phyloP scores from a whole-genome alignment of 2,113 vertebrate genomes.

The Anguilla rostrata region DNA sequence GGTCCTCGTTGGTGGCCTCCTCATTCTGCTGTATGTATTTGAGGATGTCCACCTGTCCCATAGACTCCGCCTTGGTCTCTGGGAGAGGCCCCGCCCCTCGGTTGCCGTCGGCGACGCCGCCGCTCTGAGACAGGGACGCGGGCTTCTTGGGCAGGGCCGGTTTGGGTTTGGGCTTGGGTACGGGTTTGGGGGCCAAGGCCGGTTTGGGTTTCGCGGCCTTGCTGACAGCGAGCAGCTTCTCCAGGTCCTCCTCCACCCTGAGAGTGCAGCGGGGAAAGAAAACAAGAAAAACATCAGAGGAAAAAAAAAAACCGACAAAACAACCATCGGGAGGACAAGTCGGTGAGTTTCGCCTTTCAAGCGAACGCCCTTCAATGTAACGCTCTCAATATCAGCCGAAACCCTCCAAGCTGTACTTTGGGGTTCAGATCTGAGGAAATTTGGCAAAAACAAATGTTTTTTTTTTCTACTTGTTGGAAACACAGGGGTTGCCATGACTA shows the following conservation, averaged over 20 bases:
- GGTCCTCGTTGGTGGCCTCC: slow-evolving; percentile 46
- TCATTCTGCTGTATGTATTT: slow-evolving; percentile 82
- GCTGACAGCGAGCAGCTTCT: slow-evolving; percentile 71
- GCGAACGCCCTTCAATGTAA: too few species aligned
- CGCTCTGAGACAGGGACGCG: slow-evolving; percentile 23
- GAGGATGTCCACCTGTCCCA: slow-evolving; percentile 80
- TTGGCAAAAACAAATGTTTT: neutral
- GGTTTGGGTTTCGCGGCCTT: slow-evolving; percentile 43
- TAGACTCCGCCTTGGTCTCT: slow-evolving; percentile 60
- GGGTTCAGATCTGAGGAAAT: neutral
- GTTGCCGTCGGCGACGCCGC: neutral
- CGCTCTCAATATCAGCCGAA: neutral
- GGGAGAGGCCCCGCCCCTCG: neutral
- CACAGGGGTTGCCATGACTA: slow-evolving; percentile 1
- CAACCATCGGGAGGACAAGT: neutral
- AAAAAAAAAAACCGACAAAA: neutral
- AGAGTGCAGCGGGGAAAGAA: neutral
- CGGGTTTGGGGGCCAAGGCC: slow-evolving; percentile 38
- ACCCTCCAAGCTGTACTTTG: neutral
- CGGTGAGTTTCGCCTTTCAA: neutral
- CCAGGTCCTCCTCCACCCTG: slow-evolving; percentile 81
- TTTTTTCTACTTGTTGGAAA: neutral
- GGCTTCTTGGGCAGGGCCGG: slow-evolving; percentile 65
- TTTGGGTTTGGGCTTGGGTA: slow-evolving; percentile 62
- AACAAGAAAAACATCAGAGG: neutral